phyloP scores from a whole-genome alignment of 2,888 invertebrate genomes.

The Meganola albula region DNA sequence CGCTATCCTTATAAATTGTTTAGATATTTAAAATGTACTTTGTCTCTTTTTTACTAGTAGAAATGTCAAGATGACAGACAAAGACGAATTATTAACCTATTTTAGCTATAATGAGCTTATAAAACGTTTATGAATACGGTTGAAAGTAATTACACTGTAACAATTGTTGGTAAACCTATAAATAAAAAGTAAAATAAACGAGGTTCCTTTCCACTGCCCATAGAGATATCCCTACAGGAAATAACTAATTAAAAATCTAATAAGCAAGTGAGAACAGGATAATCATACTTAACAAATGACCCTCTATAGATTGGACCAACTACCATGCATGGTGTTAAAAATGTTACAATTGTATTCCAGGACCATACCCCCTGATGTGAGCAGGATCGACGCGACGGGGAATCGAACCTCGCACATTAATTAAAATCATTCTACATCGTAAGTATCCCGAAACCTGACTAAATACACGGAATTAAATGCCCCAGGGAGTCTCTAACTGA shows the following conservation, averaged over 20 bases:
- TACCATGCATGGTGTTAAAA: slow-evolving; percentile 25
- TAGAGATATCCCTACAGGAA: no score
- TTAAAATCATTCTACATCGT: slow-evolving; percentile 35
- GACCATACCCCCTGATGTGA: slow-evolving; percentile 47
- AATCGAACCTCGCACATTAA: slow-evolving; percentile 43
- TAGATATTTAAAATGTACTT: no score
- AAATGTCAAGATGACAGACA: no score
- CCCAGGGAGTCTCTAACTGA: slow-evolving; percentile 46
- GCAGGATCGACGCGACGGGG: slow-evolving; percentile 47
- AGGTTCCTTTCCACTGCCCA: no score
- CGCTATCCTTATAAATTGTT: no score
- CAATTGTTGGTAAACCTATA: no score
- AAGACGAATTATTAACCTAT: no score
- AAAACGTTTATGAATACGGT: no score
- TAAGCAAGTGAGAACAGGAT: slow-evolving; percentile 25
- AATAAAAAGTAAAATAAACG: no score
- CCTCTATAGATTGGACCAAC: slow-evolving; percentile 5
- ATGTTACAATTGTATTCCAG: slow-evolving; percentile 40
- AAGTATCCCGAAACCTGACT: slow-evolving; percentile 43
- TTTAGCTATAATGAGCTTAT: no score
- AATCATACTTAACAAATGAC: slow-evolving; percentile 11
- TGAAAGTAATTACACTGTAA: no score
- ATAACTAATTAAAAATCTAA: neutral
- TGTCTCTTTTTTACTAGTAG: no score
- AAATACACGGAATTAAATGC: slow-evolving; percentile 37